Conservation (phyloP, 1,140 invertebrate species). For the Maniola jurtina region DNA sequence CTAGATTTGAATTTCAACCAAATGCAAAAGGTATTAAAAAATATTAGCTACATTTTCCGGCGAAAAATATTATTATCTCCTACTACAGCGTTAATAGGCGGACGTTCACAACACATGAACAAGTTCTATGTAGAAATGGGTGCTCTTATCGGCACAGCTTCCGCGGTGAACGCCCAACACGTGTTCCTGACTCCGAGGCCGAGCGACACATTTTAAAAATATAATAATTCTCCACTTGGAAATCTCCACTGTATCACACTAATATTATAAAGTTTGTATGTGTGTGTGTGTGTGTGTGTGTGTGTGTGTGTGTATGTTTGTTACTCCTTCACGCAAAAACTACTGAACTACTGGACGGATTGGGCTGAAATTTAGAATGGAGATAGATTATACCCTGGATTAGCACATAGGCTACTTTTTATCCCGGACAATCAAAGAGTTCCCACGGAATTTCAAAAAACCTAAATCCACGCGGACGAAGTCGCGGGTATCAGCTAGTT, state of each 20-base stretch:
- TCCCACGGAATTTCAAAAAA: no score
- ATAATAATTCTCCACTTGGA: background rate
- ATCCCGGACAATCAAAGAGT: no score
- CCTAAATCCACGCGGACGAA: no score
- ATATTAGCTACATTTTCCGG: background rate
- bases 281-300: no score
- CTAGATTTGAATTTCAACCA: background rate
- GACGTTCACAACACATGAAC: constrained; percentile 1
- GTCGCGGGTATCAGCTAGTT: no score
- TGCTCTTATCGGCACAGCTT: constrained; percentile 25
- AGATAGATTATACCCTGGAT: no score
- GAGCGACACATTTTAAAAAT: background rate
- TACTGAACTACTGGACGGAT: no score
- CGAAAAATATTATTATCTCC: background rate
- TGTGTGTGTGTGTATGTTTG: no score
- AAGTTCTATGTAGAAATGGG: constrained; percentile 11
- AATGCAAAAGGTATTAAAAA: background rate
- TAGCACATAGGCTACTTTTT: no score
- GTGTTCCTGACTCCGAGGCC: background rate
- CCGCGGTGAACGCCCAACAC: constrained; percentile 17
- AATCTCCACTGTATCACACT: background rate
- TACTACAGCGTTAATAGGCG: background rate
- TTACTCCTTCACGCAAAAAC: no score
- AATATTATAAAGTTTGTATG: no score
- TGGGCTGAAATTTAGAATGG: no score